Conservation (phyloP, 2,797 vertebrate species). For the Gouania willdenowi region DNA sequence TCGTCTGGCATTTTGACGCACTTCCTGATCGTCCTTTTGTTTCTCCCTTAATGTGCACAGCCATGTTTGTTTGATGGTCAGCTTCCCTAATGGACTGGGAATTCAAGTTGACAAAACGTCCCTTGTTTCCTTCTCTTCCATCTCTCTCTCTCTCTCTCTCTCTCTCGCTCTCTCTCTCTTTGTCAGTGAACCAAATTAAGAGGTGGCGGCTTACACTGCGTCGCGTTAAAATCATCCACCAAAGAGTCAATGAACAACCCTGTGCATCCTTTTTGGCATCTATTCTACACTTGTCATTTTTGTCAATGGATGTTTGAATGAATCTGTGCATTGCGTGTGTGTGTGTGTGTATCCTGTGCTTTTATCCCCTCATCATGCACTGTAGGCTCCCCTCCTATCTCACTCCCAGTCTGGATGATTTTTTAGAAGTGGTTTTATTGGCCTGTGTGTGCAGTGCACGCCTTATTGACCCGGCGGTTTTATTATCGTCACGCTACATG, state of each 20-base stretch:
- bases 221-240: conserved; percentile 62
- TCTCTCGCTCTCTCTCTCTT: conserved; percentile 11
- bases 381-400: conserved; percentile 25
- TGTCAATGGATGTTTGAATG: conserved; percentile 25
- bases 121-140: conserved; percentile 7
- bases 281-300: too few species aligned
- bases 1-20: not conserved
- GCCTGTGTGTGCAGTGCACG: conserved; percentile 10
- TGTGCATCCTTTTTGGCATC: conserved; percentile 62
- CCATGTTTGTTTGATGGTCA: conserved; percentile 44
- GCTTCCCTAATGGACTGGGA: conserved; percentile 66
- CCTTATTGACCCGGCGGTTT: conserved; percentile 25
- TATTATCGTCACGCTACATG: conserved; percentile 2
- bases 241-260: conserved; percentile 51
- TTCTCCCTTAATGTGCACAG: not conserved
- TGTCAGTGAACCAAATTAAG: conserved; percentile 62
- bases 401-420: conserved; percentile 34
- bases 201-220: conserved; percentile 45
- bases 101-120: conserved; percentile 42
- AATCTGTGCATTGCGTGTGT: too few species aligned
- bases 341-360: conserved; percentile 18
- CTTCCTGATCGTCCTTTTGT: not conserved
- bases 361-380: conserved; percentile 53
- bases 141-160: not conserved
- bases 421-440: conserved; percentile 42